Evolutionary conservation across 2,888 invertebrate genomes (phyloP), one percentile per base, ranked within the genome.

Genomic region (Bimastos eiseni): DNA sequence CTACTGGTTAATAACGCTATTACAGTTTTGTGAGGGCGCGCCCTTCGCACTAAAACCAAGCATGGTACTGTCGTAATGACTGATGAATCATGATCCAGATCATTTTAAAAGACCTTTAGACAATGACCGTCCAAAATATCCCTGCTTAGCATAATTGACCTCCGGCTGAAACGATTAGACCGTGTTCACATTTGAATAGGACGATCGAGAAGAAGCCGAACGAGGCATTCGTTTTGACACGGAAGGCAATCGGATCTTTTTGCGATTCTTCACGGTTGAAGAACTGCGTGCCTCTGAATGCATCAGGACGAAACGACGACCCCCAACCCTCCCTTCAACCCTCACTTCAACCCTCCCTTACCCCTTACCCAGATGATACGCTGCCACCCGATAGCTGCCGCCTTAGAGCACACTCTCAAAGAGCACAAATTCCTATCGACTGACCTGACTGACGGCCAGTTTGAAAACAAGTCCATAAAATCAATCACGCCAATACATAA

Each of bases 91-190:
- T 70, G 30, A n/a, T n/a, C 30, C 30, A n/a, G 70, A 70, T 70
- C 70, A 70, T 70, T 70, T 70, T 70, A 70, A n/a, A 70, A 30
- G 30, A n/a, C 70, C 70, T 17, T 5, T 11, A 70, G 8, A n/a
- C 30, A 30, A 70, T 30, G 70, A 70, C 8, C 13, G 30, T 17
- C 70, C 8, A 8, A 70, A 70, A n/a, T n/a, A 70, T 30, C 30
- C 70, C 70, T 70, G 70, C 70, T 70, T n/a, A n/a, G 70, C 70
- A 70, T 70, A 70, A 70, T 70, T 70, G n/a, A 70, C 70, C n/a
- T 70, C 1, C n/a, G n/a, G 30, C 13, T 70, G 70, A 70, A 70
- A 70, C 70, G 70, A 70, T 70, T 70, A 70, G 70, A 70, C 70
- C 49, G 24, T 70, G 70, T 5, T 3, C 30, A n/a, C 70, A 70